phyloP scores from a whole-genome alignment of 2,888 invertebrate species.

The Allygus modestus region DNA sequence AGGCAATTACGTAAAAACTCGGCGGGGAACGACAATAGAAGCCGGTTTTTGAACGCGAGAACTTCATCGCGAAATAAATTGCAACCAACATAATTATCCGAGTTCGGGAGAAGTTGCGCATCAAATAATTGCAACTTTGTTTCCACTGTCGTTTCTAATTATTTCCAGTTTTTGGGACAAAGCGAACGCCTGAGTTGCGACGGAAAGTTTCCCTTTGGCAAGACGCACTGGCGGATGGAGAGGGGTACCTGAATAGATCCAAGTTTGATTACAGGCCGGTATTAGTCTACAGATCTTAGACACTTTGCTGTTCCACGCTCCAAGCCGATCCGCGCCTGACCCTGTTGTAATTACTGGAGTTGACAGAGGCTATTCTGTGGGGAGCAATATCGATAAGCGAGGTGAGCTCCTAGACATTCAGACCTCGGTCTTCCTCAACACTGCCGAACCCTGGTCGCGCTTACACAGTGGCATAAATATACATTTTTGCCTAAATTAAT shows the following conservation, averaged over 20 bases:
- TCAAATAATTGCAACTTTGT: slow-evolving; percentile 58
- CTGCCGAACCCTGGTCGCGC: too few relatives aligned
- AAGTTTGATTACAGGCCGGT: slow-evolving; percentile 48
- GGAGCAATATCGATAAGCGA: not conserved
- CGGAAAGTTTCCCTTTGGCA: slow-evolving; percentile 50
- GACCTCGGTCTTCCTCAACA: too few relatives aligned
- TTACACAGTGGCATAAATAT: too few relatives aligned
- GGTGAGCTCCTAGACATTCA: too few relatives aligned
- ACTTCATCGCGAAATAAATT: slow-evolving; percentile 55
- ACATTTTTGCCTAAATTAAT: too few relatives aligned
- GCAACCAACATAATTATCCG: slow-evolving; percentile 49
- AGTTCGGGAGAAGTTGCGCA: slow-evolving; percentile 48
- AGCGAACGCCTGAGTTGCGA: slow-evolving; percentile 10
- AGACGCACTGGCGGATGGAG: slow-evolving; percentile 8
- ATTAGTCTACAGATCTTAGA: not conserved
- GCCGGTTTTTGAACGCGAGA: slow-evolving; percentile 13
- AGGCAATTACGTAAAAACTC: slow-evolving; percentile 38
- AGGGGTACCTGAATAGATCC: slow-evolving; percentile 50
- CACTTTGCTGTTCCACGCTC: not conserved
- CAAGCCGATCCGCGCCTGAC: not conserved
- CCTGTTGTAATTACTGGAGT: not conserved
- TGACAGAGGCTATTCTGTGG: slow-evolving; percentile 2
- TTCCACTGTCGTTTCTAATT: slow-evolving; percentile 55
- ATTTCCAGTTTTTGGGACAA: slow-evolving; percentile 56
- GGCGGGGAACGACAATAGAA: slow-evolving; percentile 22